phyloP scores from a whole-genome alignment of 2,797 vertebrate species.

The Myiothlypis chrysogaster region DNA sequence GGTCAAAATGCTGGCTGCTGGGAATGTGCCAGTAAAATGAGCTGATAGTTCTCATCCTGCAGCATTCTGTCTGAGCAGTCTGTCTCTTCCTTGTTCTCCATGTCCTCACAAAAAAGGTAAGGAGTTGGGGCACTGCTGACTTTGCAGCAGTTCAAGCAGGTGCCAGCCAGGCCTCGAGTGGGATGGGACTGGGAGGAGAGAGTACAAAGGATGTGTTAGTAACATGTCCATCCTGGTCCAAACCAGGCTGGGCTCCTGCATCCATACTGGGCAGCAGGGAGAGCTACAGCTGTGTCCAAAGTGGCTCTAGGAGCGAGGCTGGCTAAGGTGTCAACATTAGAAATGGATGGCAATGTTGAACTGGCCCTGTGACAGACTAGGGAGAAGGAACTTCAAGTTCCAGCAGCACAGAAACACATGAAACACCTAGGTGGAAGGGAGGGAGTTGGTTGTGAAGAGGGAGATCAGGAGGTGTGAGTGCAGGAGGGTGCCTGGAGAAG shows the following conservation, averaged over 20 bases:
- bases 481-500: not conserved
- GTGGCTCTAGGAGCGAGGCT: not conserved
- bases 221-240: not conserved
- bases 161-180: not conserved
- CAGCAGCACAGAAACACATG: not conserved
- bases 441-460: not conserved
- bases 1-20: not conserved
- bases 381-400: not conserved
- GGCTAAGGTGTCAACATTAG: not conserved
- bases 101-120: not conserved
- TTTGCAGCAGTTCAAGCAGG: not conserved
- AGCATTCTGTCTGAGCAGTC: not conserved
- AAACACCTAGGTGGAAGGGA: not conserved
- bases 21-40: not conserved
- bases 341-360: not conserved
- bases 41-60: not conserved
- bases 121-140: not conserved
- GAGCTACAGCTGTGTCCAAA: not conserved
- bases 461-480: not conserved
- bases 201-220: not conserved
- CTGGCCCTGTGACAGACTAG: not conserved
- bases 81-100: not conserved
- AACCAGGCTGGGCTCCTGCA: not conserved
- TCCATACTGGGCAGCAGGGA: not conserved
- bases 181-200: not conserved